phyloP scores from a whole-genome alignment of 2,113 vertebrate species.

The Zapus hudsonius region DNA sequence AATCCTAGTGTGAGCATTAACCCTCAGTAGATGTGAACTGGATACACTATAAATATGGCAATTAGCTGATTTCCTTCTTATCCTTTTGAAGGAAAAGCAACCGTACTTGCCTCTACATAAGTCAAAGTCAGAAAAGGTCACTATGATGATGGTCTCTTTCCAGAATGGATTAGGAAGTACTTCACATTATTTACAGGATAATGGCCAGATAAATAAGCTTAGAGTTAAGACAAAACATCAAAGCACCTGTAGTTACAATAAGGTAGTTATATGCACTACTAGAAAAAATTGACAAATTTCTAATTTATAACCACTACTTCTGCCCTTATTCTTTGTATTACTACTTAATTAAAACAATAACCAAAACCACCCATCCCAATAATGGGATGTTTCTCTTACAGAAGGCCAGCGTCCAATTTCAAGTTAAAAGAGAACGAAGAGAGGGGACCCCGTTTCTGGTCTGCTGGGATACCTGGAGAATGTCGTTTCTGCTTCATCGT shows the following conservation, averaged over 20 bases:
- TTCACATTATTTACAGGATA: neutral
- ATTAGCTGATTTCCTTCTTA: neutral
- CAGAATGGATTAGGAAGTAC: neutral
- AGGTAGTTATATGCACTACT: neutral
- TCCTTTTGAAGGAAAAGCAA: neutral
- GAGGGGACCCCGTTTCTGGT: constrained; percentile 52
- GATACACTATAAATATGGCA: neutral
- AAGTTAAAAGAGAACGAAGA: neutral
- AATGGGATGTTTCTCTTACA: neutral
- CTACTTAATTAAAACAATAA: neutral
- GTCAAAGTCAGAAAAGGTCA: neutral
- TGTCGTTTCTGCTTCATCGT: constrained; percentile 91
- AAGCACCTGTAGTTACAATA: neutral
- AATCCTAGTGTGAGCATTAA: neutral
- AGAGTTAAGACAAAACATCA: neutral
- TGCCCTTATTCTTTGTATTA: neutral
- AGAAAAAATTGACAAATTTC: neutral
- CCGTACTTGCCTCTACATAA: neutral
- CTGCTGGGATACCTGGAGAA: constrained; percentile 90
- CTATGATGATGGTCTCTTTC: neutral
- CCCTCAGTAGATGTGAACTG: neutral
- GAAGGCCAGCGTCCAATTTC: neutral
- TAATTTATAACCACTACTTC: constrained; percentile 6
- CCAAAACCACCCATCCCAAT: neutral
- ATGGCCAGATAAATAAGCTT: constrained; percentile 1